These are phyloP conservation scores for Antheraea yamamai DNA, from an alignment of 2,888 invertebrate species.

Conservation along the genomic window DNA sequence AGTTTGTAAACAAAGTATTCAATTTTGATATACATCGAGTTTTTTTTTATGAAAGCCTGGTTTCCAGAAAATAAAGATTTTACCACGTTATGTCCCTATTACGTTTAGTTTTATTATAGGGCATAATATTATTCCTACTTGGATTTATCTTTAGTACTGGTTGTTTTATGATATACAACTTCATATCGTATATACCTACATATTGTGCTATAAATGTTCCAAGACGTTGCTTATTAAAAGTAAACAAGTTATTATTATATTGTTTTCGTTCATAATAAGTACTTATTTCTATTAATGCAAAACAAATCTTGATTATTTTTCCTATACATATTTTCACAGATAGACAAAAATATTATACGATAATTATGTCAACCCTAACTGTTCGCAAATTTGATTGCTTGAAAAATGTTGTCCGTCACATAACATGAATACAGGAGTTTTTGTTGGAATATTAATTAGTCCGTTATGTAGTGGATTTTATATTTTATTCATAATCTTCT, in stretches of 20 bases:
- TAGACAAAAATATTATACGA: too few relatives aligned
- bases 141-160: conserved; percentile 48
- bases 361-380: too few relatives aligned
- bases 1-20: too few relatives aligned
- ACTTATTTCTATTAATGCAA: background rate
- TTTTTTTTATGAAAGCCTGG: background rate
- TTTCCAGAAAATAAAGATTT: background rate
- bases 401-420: too few relatives aligned
- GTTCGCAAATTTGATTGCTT: too few relatives aligned
- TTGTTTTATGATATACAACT: conserved; percentile 54
- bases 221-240: background rate
- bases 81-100: conserved; percentile 20
- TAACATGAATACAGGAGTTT: too few relatives aligned
- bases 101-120: conserved; percentile 39
- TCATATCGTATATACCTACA: conserved; percentile 15
- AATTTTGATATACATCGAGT: background rate
- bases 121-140: conserved; percentile 36
- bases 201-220: background rate
- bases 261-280: conserved; percentile 7
- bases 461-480: too few relatives aligned
- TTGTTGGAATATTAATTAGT: too few relatives aligned
- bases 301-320: background rate
- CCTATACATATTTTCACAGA: background rate
- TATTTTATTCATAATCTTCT: too few relatives aligned
- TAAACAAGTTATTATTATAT: conserved; percentile 22